Percentiles rank a stretch among this genome's conserved stretches.
Evolutionary conservation across 2,113 vertebrate genomes (phyloP).

Genomic region (Plecotus auritus): DNA sequence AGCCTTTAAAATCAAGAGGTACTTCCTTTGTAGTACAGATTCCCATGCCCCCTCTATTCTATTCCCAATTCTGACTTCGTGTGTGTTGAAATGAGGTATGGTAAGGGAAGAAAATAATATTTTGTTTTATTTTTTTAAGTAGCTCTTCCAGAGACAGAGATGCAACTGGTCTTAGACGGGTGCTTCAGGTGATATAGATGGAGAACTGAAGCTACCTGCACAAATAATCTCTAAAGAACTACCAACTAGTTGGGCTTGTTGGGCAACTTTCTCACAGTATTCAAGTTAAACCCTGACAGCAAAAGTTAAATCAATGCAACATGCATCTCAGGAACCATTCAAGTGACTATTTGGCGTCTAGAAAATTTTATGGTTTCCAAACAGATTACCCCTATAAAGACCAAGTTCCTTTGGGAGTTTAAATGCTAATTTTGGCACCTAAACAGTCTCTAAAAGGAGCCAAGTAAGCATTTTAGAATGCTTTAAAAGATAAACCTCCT

Average conservation of each 20-base stretch:
- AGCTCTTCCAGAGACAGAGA: background rate
- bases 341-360: background rate
- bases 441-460: background rate
- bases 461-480: constrained; percentile 21
- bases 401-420: background rate
- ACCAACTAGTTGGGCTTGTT: background rate
- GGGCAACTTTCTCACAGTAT: constrained; percentile 31
- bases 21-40: background rate
- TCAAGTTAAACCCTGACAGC: constrained; percentile 12
- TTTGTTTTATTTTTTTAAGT: background rate
- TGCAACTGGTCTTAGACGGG: background rate
- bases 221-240: background rate
- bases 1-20: constrained; percentile 27
- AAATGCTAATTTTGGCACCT: background rate
- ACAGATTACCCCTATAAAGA: background rate
- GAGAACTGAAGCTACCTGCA: background rate
- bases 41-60: background rate
- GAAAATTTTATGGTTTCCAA: constrained; percentile 24
- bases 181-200: background rate
- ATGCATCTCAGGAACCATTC: background rate
- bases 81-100: background rate
- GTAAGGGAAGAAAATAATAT: background rate
- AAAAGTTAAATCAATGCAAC: constrained; percentile 51
- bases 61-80: background rate
- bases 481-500: constrained; percentile 16